Conservation (phyloP, 2,113 vertebrate genomes). For the Irena cyanogastra region DNA sequence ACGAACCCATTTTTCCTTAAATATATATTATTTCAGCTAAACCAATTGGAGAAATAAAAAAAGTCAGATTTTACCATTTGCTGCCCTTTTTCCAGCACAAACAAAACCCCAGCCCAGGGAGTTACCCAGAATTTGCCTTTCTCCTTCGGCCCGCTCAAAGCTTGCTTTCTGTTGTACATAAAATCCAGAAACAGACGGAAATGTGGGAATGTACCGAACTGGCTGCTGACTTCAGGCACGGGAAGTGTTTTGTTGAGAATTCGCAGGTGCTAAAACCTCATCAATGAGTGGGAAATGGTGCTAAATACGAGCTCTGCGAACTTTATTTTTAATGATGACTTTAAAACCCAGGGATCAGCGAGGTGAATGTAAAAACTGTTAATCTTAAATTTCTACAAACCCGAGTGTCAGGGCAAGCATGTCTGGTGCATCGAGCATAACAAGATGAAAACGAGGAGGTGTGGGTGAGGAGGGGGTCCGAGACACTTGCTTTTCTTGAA, state of each 20-base stretch:
- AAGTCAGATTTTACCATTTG: neutral
- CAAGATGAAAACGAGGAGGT: slow-evolving; percentile 78
- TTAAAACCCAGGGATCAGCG: slow-evolving; percentile 67
- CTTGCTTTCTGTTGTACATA: neutral
- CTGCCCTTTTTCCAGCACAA: neutral
- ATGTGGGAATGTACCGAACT: neutral
- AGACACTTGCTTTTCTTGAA: slow-evolving; percentile 97
- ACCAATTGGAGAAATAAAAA: neutral
- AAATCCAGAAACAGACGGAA: neutral
- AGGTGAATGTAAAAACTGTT: slow-evolving; percentile 79
- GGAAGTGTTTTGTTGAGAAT: slow-evolving; percentile 51
- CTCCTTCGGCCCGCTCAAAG: neutral
- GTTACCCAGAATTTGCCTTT: neutral
- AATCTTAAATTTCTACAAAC: slow-evolving; percentile 83
- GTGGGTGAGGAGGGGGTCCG: slow-evolving; percentile 77
- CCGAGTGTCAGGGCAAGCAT: slow-evolving; percentile 78
- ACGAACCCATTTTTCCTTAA: neutral
- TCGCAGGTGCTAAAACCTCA: slow-evolving; percentile 55
- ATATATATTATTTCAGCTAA: slow-evolving; percentile 21
- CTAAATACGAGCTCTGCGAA: slow-evolving; percentile 63
- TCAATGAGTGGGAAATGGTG: slow-evolving; percentile 43
- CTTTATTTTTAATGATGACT: slow-evolving; percentile 79
- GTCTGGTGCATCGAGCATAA: slow-evolving; percentile 79
- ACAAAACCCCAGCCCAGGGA: neutral
- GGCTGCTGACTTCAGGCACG: slow-evolving; percentile 35